Percentiles rank a stretch among this genome's conserved stretches.
Conservation (phyloP, 2,797 vertebrate species). For the Brachymystax lenok region DNA sequence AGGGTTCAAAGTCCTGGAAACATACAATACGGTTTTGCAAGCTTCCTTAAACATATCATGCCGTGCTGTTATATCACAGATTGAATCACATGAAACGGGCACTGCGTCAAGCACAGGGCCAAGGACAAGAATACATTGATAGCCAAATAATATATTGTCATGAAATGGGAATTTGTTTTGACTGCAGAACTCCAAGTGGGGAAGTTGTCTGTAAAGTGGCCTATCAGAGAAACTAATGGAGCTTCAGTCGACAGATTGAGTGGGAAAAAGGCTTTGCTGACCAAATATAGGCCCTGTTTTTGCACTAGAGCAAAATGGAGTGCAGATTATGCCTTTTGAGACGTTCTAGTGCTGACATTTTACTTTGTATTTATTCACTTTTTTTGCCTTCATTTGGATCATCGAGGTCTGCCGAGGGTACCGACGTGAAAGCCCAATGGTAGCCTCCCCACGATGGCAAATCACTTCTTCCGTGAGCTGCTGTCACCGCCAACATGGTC, state of each 20-base stretch:
- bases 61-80: conserved; percentile 5
- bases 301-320: conserved; percentile 61
- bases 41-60: conserved; percentile 13
- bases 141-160: conserved; percentile 70
- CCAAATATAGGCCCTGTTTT: conserved; percentile 66
- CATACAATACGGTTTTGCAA: conserved; percentile 6
- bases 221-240: conserved; percentile 64
- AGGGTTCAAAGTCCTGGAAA: conserved; percentile 21
- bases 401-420: conserved; percentile 47
- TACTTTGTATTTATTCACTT: conserved; percentile 63
- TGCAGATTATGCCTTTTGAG: conserved; percentile 35
- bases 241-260: conserved; percentile 34
- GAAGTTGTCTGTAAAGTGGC: conserved; percentile 63
- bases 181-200: conserved; percentile 49
- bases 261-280: conserved; percentile 41
- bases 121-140: conserved; percentile 62
- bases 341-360: conserved; percentile 73
- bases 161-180: conserved; percentile 57
- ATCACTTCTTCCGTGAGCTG: conserved; percentile 21
- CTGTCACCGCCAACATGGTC: conserved; percentile 32
- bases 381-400: conserved; percentile 52
- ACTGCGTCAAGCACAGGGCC: conserved; percentile 17
- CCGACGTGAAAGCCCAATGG: conserved; percentile 32
- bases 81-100: conserved; percentile 47
- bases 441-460: conserved; percentile 31